Evolutionary conservation across 2,113 vertebrate genomes (phyloP), one percentile per base, ranked within the genome.

Genomic region (Nothobranchius kuhntae): DNA sequence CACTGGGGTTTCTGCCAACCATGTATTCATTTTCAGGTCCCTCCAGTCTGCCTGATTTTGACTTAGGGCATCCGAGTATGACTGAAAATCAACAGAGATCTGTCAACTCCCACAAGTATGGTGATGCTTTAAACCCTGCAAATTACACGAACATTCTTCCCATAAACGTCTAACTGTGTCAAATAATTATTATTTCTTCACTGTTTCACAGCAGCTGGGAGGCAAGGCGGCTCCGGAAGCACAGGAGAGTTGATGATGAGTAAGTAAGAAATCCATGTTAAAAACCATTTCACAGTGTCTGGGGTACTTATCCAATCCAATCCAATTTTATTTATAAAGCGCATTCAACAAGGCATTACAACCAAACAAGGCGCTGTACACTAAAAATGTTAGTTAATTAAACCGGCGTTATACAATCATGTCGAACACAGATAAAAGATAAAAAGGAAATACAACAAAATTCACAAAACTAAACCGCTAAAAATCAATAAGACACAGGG

Each of bases 231-330:
- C 88, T 90, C 21, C 84, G 92, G 55, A 94, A 94, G 68, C 90
- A 93, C 68, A 82, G 89, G 68, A 91, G 90, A 80, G 61, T 64
- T n/a, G 79, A 91, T 56, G 91, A 93, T 56, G 92, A 91, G 93
- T 94, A 79, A 82, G 91, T 86, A 48, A 50, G 1, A 46, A 21
- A 74, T 15, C 1, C 6, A 56, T n/a, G 7, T 6, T 54, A 17
- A 2, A 21, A 45, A 6, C 46, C 7, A 54, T 24, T 47, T 61
- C 3, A 53, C 1, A 35, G 0, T 54, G 7, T 13, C 5, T 51
- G 13, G 1, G 3, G 8, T 24, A 1, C 42, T 21, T 21, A 21
- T 21, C 21, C 21, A 21, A 21, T 21, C 21, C 21, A 21, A 21
- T 21, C 21, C 21, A 21, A 21, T 21, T 21, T 21, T 21, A 21